phyloP scores from a whole-genome alignment of 2,888 invertebrate genomes.

The Ctena decussata region DNA sequence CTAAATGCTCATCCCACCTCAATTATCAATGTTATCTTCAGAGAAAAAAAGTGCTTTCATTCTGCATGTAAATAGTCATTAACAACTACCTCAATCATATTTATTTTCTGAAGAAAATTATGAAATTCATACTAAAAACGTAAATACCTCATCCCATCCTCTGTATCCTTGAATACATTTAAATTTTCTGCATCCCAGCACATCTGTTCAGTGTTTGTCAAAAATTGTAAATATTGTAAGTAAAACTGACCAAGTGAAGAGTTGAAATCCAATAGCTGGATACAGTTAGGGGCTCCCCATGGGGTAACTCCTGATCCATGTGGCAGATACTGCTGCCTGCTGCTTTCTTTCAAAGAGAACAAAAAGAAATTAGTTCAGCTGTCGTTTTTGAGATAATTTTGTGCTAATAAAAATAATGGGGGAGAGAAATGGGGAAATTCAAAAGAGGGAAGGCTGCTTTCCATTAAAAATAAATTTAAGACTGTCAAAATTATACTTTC shows the following conservation, averaged over 20 bases:
- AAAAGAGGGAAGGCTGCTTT: too few relatives aligned
- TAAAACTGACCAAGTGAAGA: conserved; percentile 10
- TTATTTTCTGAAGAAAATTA: too few relatives aligned
- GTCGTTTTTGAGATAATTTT: conserved; percentile 12
- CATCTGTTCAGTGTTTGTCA: conserved; percentile 5
- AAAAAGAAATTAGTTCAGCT: conserved; percentile 12
- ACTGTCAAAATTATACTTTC: too few relatives aligned
- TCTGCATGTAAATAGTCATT: too few relatives aligned
- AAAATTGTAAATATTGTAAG: conserved; percentile 11
- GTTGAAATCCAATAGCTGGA: conserved; percentile 17
- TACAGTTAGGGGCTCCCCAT: conserved; percentile 1
- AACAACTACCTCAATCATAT: too few relatives aligned
- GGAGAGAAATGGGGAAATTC: neutral
- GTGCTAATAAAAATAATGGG: neutral
- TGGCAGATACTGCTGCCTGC: neutral
- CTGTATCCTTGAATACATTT: neutral
- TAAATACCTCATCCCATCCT: neutral
- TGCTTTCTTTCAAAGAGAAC: conserved; percentile 10
- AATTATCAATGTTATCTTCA: too few relatives aligned
- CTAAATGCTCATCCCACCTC: too few relatives aligned
- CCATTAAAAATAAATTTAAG: too few relatives aligned
- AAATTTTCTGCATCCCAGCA: neutral
- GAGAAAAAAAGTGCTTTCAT: too few relatives aligned
- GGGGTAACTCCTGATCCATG: neutral
- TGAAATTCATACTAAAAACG: neutral